phyloP scores from a whole-genome alignment of 2,113 vertebrate species.

The Cyrtonyx montezumae region DNA sequence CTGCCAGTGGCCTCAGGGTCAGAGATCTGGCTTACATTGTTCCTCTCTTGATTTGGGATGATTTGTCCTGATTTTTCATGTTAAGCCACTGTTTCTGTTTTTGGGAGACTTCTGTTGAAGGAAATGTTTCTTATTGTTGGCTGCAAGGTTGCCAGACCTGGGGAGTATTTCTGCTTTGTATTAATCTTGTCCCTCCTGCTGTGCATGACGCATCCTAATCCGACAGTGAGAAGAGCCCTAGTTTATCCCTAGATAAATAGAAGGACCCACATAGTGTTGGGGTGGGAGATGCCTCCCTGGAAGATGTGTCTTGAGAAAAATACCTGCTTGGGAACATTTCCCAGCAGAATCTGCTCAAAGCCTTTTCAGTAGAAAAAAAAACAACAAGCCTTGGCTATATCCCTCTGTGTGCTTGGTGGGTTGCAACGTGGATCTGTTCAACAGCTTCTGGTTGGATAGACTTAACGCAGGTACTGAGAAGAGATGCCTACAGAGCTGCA shows the following conservation, averaged over 20 bases:
- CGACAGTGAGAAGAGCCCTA: not conserved
- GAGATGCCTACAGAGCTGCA: not conserved
- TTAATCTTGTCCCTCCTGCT: not conserved
- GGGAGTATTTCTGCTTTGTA: not conserved
- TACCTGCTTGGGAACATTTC: not conserved
- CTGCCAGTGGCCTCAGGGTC: fast-evolving
- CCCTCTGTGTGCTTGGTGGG: not conserved
- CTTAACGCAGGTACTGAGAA: fast-evolving
- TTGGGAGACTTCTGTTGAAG: not conserved
- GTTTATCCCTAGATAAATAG: not conserved
- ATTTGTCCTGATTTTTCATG: not conserved
- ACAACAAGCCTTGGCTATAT: no score
- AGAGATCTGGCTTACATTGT: not conserved
- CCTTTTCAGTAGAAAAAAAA: not conserved
- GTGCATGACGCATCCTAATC: not conserved
- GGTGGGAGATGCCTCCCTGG: not conserved
- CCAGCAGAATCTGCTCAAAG: not conserved
- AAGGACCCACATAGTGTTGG: fast-evolving
- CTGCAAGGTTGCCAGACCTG: not conserved
- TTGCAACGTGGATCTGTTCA: not conserved
- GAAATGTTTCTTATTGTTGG: constrained; percentile 1
- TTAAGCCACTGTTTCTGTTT: not conserved
- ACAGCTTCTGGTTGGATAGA: not conserved
- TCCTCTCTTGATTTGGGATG: not conserved
- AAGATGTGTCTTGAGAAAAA: not conserved